These are phyloP conservation scores for Myzus persicae DNA, from an alignment of 1,140 invertebrate species.

Conservation along the genomic window DNA sequence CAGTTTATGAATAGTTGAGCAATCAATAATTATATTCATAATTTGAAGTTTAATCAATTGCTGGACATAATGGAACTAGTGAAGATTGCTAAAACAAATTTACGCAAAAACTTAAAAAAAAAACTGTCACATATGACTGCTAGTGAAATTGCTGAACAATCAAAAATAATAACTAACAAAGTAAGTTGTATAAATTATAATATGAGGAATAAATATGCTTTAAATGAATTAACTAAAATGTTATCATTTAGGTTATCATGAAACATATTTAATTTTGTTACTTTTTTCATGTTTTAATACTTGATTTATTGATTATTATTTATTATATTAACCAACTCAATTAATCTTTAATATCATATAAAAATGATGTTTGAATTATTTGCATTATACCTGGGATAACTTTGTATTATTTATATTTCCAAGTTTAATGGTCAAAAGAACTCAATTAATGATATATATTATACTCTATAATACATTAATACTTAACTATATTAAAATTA, in stretches of 20 bases:
- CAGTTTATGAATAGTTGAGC: background rate
- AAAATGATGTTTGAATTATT: background rate
- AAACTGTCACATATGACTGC: conserved; percentile 25
- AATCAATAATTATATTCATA: background rate
- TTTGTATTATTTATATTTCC: background rate
- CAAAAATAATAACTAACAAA: conserved; percentile 37
- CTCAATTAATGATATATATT: too few relatives aligned
- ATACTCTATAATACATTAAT: background rate
- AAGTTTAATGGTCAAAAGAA: background rate
- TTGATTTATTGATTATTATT: background rate
- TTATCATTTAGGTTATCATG: background rate
- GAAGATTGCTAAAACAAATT: conserved; percentile 31
- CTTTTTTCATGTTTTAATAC: background rate
- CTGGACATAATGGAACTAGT: conserved; percentile 59
- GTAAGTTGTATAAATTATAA: background rate
- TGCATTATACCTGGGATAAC: background rate
- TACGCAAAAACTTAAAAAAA: conserved; percentile 10
- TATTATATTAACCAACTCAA: too few relatives aligned
- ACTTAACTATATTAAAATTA: background rate
- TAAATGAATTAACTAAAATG: background rate
- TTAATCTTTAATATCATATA: background rate
- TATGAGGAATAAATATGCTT: background rate
- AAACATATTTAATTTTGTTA: background rate
- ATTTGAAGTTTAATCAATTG: background rate
- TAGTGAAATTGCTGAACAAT: conserved; percentile 17